phyloP scores from a whole-genome alignment of 2,888 invertebrate genomes.

The Epistrophe grossulariae region DNA sequence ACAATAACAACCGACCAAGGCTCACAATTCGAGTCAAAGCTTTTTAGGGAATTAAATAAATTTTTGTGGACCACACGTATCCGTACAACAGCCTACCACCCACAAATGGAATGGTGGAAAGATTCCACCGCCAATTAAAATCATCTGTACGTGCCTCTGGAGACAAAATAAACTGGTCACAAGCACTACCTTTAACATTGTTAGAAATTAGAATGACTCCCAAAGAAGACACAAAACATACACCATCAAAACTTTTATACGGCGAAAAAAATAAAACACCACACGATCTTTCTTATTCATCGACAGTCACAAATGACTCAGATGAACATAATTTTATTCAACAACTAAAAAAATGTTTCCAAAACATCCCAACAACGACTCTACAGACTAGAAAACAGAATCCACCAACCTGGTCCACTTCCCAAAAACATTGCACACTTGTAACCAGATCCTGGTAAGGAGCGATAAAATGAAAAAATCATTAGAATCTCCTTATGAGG shows the following conservation, averaged over 20 bases:
- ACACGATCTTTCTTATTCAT: no score
- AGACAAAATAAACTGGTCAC: conserved; percentile 1
- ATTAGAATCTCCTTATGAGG: no score
- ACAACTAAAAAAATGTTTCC: no score
- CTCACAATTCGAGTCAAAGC: conserved; percentile 21
- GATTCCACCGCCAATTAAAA: no score
- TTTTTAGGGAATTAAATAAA: background rate
- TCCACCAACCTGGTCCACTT: no score
- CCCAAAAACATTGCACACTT: no score
- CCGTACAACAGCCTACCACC: background rate
- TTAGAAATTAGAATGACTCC: background rate
- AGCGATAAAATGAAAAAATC: no score
- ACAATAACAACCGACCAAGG: background rate
- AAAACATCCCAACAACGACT: no score
- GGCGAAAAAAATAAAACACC: background rate
- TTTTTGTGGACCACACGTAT: background rate
- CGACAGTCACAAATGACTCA: no score
- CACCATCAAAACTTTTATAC: conserved; percentile 8
- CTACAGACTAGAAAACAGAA: no score
- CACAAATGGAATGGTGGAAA: conserved; percentile 29
- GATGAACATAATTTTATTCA: no score
- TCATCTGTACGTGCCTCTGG: conserved; percentile 1
- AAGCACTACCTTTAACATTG: background rate
- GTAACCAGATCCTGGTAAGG: no score
- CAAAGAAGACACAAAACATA: background rate